A percentile compares a stretch with the other conserved stretches of the same genome.
Evolutionary conservation across 2,888 invertebrate genomes (phyloP).

Genomic region (Aquatica leii): DNA sequence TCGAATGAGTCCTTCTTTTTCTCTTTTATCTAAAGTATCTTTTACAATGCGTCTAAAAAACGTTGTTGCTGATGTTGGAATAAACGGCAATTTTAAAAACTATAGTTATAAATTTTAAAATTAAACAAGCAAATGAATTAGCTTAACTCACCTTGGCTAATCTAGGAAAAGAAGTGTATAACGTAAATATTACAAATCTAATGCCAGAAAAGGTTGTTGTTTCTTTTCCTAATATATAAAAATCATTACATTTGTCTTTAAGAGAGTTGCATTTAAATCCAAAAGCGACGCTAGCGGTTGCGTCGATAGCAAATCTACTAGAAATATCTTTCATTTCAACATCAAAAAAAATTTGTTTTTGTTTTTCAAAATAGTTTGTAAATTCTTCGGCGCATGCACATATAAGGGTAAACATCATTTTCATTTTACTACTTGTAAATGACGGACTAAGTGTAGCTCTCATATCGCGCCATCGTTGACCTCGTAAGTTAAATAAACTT

Average conservation of each 20-base stretch:
- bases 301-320: conserved; percentile 67
- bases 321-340: conserved; percentile 62
- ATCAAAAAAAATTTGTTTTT: conserved; percentile 42
- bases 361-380: no score
- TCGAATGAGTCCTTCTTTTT: conserved; percentile 26
- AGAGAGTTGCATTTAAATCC: no score
- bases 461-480: conserved; percentile 53
- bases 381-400: conserved; percentile 44
- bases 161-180: conserved; percentile 13
- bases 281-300: conserved; percentile 67
- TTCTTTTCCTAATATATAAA: conserved; percentile 58
- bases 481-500: no score
- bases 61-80: conserved; percentile 24
- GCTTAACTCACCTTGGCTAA: background rate
- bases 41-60: no score
- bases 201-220: conserved; percentile 20
- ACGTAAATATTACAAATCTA: background rate
- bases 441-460: no score
- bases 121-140: background rate
- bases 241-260: conserved; percentile 64
- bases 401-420: conserved; percentile 50
- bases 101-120: background rate
- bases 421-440: conserved; percentile 52
- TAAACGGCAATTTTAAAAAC: conserved; percentile 10
- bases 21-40: conserved; percentile 47